phyloP scores from a whole-genome alignment of 2,113 vertebrate species.

The Podocnemis expansa region DNA sequence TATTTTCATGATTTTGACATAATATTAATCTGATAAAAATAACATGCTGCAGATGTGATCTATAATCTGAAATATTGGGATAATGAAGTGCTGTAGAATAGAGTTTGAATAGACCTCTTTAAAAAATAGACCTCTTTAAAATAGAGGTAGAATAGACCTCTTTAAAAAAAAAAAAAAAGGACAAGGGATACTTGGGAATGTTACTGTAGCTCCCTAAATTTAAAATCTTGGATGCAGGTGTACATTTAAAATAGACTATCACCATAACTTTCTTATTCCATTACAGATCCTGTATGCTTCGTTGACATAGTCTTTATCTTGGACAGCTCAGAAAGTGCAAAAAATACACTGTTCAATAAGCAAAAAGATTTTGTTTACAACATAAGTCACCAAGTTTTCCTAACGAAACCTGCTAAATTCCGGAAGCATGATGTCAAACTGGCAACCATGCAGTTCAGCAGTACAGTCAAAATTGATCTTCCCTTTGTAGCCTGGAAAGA shows the following conservation, averaged over 20 bases:
- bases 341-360: constrained; percentile 78
- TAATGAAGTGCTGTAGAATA: not conserved
- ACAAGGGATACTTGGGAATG: not conserved
- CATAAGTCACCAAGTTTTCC: constrained; percentile 80
- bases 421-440: constrained; percentile 77
- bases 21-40: not conserved
- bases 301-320: constrained; percentile 87
- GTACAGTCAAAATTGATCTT: constrained; percentile 82
- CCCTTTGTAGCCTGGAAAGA: constrained; percentile 84
- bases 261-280: constrained; percentile 20
- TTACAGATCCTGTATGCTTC: constrained; percentile 78
- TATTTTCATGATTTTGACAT: not conserved
- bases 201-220: not conserved
- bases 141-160: too few species aligned
- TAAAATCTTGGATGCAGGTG: not conserved
- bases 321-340: constrained; percentile 93
- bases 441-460: constrained; percentile 90
- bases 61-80: not conserved
- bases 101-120: not conserved
- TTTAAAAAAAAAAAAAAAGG: not conserved
- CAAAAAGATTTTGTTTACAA: constrained; percentile 85
- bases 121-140: too few species aligned
- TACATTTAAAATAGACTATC: not conserved
- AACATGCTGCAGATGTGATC: not conserved
- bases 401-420: constrained; percentile 68